Evolutionary conservation across 2,888 invertebrate species (phyloP), one percentile per base, ranked within the genome.

Genomic region (Oxyteleia sp.): DNA sequence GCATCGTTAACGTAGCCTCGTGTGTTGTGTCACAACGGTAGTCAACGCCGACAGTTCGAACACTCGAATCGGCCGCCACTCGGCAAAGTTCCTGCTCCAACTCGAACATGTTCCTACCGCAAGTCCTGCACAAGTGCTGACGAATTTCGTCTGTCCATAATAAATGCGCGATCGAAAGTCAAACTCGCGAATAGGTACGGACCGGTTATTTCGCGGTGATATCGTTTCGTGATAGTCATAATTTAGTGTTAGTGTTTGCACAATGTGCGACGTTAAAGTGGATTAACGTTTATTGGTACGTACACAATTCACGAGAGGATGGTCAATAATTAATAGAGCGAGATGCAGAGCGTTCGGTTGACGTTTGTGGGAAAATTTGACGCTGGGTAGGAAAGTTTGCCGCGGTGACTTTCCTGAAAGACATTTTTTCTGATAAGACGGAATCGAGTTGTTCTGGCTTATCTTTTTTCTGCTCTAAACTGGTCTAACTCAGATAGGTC

Each of bases 1-100:
- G 75, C 79, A 84, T 84, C 84, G 84, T 84, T 75, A 84, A 75
- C 80, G 76, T 80, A 71, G 84, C 71, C 76, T 72, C 84, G 84
- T 78, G 64, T 69, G 69, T 75, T 66, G 66, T 74, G 81, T 68
- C 72, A 61, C 63, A 26, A 66, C 72, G 53, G 57, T 78, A 76
- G 81, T 81, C 76, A 81, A 64, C 84, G 80, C 68, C 78, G 80
- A 81, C 76, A 55, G 76, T 82, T 69, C 75, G 82, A 82, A 45
- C 64, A 45, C 51, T 75, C 61, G 66, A 72, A 76, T 72, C 82
- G 76, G 71, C 47, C 53, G 32, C 57, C 61, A 66, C 75, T 63
- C 47, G 15, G 55, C 45, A 55, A 66, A 69, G 75, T 71, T 82
- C 82, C 76, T 69, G 45, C 43, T 32, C 15, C 47, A 38, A 64